phyloP scores from a whole-genome alignment of 2,888 invertebrate genomes.

The Cynaeus angustus region DNA sequence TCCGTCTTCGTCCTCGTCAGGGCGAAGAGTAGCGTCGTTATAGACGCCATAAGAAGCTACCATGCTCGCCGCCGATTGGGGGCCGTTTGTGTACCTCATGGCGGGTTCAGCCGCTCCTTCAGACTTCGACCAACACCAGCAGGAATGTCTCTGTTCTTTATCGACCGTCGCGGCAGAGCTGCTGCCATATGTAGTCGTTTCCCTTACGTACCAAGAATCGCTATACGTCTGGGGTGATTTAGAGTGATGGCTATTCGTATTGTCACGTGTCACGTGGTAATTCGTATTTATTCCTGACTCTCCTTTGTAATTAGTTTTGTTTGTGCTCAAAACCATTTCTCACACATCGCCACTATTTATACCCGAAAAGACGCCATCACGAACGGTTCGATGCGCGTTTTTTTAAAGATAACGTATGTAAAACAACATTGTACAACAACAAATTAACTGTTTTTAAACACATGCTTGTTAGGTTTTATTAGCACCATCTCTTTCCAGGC shows the following conservation, averaged over 20 bases:
- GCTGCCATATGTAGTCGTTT: constrained; percentile 54
- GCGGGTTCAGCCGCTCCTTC: constrained; percentile 42
- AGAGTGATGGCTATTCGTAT: constrained; percentile 50
- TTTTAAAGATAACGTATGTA: constrained; percentile 37
- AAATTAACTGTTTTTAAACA: constrained; percentile 45
- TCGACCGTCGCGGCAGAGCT: constrained; percentile 44
- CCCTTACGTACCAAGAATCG: constrained; percentile 66
- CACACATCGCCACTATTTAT: constrained; percentile 46
- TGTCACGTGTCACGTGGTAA: constrained; percentile 52
- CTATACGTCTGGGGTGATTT: constrained; percentile 65
- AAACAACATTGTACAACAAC: constrained; percentile 39
- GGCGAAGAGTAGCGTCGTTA: constrained; percentile 62
- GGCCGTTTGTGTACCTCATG: constrained; percentile 64
- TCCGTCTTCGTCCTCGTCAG: constrained; percentile 66
- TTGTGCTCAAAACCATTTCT: constrained; percentile 60
- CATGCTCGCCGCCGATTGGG: constrained; percentile 65
- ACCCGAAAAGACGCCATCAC: constrained; percentile 36
- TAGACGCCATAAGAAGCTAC: constrained; percentile 72
- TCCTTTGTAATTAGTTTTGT: constrained; percentile 57
- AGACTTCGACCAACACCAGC: constrained; percentile 50
- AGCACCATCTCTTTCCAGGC: constrained; percentile 36
- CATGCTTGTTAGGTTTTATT: constrained; percentile 44
- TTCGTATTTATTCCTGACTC: constrained; percentile 53
- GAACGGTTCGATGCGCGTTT: constrained; percentile 25
- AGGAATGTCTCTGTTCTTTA: constrained; percentile 47